Evolutionary conservation across 2,888 invertebrate genomes (phyloP), one percentile per base, ranked within the genome.

Genomic region (Apamea anceps): DNA sequence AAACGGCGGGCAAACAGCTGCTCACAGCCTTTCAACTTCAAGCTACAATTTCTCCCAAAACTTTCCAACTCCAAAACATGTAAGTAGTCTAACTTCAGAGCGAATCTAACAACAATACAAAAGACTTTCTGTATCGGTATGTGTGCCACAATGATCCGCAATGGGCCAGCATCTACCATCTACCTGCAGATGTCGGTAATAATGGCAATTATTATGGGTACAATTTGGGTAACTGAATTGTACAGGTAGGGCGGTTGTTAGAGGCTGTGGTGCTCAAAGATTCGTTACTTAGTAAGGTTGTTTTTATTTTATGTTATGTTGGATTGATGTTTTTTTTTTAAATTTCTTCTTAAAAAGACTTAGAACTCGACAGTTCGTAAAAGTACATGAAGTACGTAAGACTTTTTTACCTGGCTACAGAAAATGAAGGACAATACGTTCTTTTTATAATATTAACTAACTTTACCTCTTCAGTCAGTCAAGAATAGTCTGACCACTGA

Each of bases 131-230:
- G 71, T 63, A 75, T 79, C 75, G 65, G 84, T 81, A 71, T 84
- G 77, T 79, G 66, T 72, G 79, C 76, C 63, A 84, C 80, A 78
- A 82, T 82, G 74, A 80, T 48, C 45, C 51, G 66, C 77, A 75
- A 80, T 78, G 75, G 57, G 57, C 67, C 63, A 75, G 32, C 62
- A 51, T 70, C 68, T 48, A 62, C 72, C 78, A 15, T 80, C 94
- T 93, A 89, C 90, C 89, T 89, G 89, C 63, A 80, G 89, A 77
- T 75, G 85, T 75, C 78, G 72, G 92, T 96, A 96, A 96, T 96
- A 94, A 95, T 93, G 93, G 94, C 94, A 95, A 96, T 96, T 96
- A 96, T 95, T 95, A 94, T 90, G 93, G 94, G 92, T 93, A 94
- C 94, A 93, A 93, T 95, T 95, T 93, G 92, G 93, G 91, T 91